Evolutionary conservation across 92 coral and sea anemone genomes (phyloP), one percentile per base, ranked within the genome.

Genomic region (Virgularia gustaviana): DNA sequence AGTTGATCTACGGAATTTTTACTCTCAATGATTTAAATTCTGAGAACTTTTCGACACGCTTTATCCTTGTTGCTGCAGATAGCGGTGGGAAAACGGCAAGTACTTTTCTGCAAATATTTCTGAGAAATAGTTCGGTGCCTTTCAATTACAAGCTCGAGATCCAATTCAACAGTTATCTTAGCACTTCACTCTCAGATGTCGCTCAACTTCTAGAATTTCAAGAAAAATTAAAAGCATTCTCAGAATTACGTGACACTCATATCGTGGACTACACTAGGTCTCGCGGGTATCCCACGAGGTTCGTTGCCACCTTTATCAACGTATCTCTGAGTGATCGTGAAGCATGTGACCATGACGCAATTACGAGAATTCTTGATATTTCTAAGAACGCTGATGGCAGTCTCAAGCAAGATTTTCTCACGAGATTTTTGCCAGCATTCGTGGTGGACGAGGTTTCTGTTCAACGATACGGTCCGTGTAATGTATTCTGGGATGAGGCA

Each of bases 161-260:
- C 24, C 60, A 36, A 32, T 73, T 75, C 41, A 38, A 57, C 35
- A 78, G 83, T 36, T 78, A 70, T 78, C 38, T 78, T n/a, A 65
- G 77, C 5, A 33, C 63, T 29, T 37, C 73, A 6, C 49, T 2
- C 6, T 71, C 78, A 24, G 70, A 70, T 55, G 71, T 78, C 54
- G 58, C 37, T 18, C 83, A 78, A 56, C 70, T 63, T 22, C 36
- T 63, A 4, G 39, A 63, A 36, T 63, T 63, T 34, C 70, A 63
- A 22, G 70, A 63, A 39, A 63, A 63, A 63, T 23, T 63, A 3
- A 35, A 20, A 37, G 27, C 31, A 16, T 63, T 63, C 23, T 25
- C 25, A 19, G 70, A 49, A 1, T 35, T 63, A 10, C 70, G 70
- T 36, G 70, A 39, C 52, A 63, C 44, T 70, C 83, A 71, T 25